Conservation (phyloP, 2,888 invertebrate genomes). For the Serrognathus titanus region DNA sequence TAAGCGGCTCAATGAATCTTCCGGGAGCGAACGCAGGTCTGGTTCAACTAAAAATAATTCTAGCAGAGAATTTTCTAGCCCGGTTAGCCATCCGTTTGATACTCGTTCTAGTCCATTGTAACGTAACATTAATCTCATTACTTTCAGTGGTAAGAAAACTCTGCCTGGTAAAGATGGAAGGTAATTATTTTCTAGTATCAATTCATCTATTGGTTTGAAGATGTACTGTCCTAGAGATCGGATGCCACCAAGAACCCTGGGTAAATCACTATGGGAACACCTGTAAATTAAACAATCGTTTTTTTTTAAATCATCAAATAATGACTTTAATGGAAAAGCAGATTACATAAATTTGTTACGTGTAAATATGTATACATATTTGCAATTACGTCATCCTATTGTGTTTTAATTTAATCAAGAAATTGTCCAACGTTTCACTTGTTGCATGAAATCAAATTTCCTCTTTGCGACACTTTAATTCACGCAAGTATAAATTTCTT, state of each 20-base stretch:
- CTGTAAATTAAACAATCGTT: conserved; percentile 49
- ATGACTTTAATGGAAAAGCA: too few species aligned
- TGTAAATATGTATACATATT: too few species aligned
- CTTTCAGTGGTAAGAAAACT: conserved; percentile 71
- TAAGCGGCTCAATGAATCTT: conserved; percentile 72
- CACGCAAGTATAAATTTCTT: too few species aligned
- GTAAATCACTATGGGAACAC: conserved; percentile 89
- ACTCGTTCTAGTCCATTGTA: conserved; percentile 80
- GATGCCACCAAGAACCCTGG: conserved; percentile 71
- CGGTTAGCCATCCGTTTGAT: conserved; percentile 76
- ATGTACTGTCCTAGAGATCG: conserved; percentile 66
- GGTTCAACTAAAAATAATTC: conserved; percentile 85
- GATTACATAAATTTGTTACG: too few species aligned
- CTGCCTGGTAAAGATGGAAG: conserved; percentile 81
- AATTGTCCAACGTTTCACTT: too few species aligned
- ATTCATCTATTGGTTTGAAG: conserved; percentile 72
- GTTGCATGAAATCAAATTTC: too few species aligned
- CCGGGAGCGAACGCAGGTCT: conserved; percentile 71
- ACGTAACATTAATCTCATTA: conserved; percentile 75
- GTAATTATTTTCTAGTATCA: conserved; percentile 84
- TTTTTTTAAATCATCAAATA: too few species aligned
- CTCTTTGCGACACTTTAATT: too few species aligned
- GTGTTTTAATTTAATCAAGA: too few species aligned
- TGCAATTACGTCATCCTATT: too few species aligned
- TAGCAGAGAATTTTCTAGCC: conserved; percentile 71